Conservation (phyloP, 2,888 invertebrate species). For the Rapana venosa region DNA sequence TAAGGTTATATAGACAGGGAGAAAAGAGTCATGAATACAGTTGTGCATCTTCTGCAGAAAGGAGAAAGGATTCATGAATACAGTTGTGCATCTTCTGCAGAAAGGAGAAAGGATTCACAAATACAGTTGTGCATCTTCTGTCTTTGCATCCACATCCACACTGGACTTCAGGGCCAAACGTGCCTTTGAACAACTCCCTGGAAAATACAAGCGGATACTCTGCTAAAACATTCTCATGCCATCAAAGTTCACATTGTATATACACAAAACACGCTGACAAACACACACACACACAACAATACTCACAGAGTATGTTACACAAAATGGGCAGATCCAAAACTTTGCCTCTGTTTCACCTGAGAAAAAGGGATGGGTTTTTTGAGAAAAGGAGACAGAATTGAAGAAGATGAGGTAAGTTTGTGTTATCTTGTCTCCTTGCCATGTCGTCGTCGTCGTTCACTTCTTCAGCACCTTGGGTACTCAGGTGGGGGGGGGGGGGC, state of each 20-base stretch:
- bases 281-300: neutral
- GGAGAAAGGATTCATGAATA: too few relatives aligned
- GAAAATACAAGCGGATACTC: neutral
- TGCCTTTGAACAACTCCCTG: too few relatives aligned
- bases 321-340: neutral
- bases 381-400: neutral
- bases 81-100: too few relatives aligned
- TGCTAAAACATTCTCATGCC: neutral
- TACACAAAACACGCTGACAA: neutral
- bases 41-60: too few relatives aligned
- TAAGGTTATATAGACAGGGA: too few relatives aligned
- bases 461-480: neutral
- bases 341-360: slow-evolving; percentile 13
- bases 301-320: neutral
- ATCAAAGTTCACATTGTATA: neutral
- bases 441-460: neutral
- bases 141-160: neutral
- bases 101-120: too few relatives aligned
- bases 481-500: neutral
- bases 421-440: neutral
- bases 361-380: neutral
- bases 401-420: neutral
- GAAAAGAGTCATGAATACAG: too few relatives aligned
- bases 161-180: neutral
- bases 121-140: too few relatives aligned